Conservation (phyloP, 2,797 vertebrate species). For the Pterois miles region DNA sequence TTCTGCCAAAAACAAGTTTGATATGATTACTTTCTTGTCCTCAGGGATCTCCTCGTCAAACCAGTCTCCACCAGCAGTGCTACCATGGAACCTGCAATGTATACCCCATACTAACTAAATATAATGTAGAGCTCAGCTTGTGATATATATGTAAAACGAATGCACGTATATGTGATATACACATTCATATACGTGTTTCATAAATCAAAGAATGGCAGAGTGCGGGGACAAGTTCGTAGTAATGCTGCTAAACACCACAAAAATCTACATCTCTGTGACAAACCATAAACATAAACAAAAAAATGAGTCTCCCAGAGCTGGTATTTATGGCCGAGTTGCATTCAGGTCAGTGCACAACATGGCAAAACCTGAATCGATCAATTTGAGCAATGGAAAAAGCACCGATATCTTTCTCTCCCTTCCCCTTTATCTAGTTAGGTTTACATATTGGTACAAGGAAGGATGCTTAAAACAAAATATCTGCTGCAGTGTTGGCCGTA, state of each 20-base stretch:
- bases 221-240: neutral
- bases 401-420: neutral
- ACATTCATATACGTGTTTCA: neutral
- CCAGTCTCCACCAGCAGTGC: neutral
- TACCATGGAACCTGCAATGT: neutral
- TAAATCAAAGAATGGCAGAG: neutral
- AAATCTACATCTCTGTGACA: neutral
- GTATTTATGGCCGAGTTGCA: neutral
- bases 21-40: neutral
- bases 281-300: neutral
- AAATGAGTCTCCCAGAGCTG: neutral
- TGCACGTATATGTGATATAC: neutral
- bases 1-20: neutral
- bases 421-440: neutral
- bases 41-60: neutral
- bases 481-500: neutral
- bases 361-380: neutral
- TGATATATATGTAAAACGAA: neutral
- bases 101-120: neutral
- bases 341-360: neutral
- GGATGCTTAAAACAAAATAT: constrained; percentile 9
- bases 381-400: neutral
- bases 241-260: neutral
- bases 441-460: neutral
- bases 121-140: neutral